Conservation (phyloP, 2,888 invertebrate genomes). For the Laspeyria flexula region DNA sequence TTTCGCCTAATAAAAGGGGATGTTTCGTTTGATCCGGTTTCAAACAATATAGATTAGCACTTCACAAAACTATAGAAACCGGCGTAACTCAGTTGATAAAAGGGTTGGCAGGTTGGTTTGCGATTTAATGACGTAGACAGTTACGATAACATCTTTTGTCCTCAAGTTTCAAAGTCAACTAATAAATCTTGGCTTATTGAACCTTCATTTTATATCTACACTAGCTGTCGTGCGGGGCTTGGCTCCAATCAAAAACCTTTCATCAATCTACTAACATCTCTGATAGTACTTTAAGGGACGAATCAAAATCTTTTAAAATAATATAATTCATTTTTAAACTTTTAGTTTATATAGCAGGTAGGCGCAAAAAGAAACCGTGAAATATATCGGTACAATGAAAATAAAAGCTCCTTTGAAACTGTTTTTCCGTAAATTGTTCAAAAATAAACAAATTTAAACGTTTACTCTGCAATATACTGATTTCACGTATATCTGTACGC, state of each 20-base stretch:
- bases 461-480: constrained; percentile 6
- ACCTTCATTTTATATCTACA: neutral
- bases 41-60: constrained; percentile 44
- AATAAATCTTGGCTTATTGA: neutral
- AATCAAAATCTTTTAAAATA: too few relatives aligned
- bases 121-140: neutral
- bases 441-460: constrained; percentile 31
- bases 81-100: neutral
- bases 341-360: neutral
- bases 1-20: constrained; percentile 44
- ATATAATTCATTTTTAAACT: neutral
- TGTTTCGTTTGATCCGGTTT: constrained; percentile 45
- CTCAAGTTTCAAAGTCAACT: neutral
- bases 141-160: neutral
- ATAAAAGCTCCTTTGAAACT: constrained; percentile 33
- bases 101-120: neutral
- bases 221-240: too few relatives aligned
- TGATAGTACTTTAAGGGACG: too few relatives aligned
- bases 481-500: constrained; percentile 6
- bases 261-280: too few relatives aligned
- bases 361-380: neutral
- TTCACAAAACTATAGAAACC: constrained; percentile 22
- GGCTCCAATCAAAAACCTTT: too few relatives aligned
- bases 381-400: constrained; percentile 12
- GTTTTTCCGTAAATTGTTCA: constrained; percentile 11